A percentile compares a stretch with the other conserved stretches of the same genome.
phyloP scores from a whole-genome alignment of 2,888 invertebrate genomes.

The Cantharis rustica region DNA sequence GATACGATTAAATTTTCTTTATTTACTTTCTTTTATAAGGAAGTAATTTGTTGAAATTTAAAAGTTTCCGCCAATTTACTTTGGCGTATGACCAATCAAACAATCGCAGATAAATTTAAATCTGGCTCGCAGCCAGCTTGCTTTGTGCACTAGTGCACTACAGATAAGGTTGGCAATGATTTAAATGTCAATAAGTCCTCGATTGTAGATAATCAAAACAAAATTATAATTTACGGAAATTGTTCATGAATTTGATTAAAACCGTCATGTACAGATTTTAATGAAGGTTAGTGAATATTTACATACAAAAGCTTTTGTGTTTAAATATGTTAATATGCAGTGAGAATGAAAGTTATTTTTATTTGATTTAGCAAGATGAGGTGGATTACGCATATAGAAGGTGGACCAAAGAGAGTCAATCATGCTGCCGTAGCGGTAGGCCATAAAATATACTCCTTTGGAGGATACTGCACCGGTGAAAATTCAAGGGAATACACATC shows the following conservation, averaged over 20 bases:
- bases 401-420: conserved; percentile 89
- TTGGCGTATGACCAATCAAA: neutral
- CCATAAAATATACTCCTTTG: conserved; percentile 85
- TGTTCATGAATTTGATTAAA: neutral
- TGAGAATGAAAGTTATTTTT: neutral
- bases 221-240: neutral
- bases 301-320: neutral
- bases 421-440: conserved; percentile 87
- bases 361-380: conserved; percentile 60
- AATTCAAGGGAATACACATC: conserved; percentile 75
- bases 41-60: neutral
- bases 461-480: conserved; percentile 88
- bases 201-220: neutral
- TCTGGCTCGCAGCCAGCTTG: neutral
- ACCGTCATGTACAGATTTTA: neutral
- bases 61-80: neutral
- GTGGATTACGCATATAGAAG: conserved; percentile 87
- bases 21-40: neutral
- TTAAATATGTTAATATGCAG: neutral
- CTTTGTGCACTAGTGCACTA: too few species aligned
- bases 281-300: neutral
- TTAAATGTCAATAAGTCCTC: neutral
- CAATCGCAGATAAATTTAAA: neutral
- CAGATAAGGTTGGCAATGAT: neutral
- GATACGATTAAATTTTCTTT: neutral